phyloP scores from a whole-genome alignment of 1,140 invertebrate genomes.

The Lethrus apterus region DNA sequence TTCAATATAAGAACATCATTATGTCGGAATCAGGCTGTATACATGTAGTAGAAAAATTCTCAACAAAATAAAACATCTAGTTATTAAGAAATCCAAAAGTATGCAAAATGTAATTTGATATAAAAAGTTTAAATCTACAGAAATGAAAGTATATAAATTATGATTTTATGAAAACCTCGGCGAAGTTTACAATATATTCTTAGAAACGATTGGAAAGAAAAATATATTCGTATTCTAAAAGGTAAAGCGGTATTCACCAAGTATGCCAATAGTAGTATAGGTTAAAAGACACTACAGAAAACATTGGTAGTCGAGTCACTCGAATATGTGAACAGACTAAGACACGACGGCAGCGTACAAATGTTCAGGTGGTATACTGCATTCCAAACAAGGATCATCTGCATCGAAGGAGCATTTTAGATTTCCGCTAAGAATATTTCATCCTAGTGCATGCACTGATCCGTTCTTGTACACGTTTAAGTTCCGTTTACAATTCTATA shows the following conservation, averaged over 20 bases:
- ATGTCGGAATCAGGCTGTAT: too few relatives aligned
- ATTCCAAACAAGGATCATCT: slow-evolving; percentile 24
- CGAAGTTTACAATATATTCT: too few relatives aligned
- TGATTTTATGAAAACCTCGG: too few relatives aligned
- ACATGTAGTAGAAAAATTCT: too few relatives aligned
- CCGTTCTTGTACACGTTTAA: slow-evolving; percentile 2
- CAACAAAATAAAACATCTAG: too few relatives aligned
- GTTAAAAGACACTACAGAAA: slow-evolving; percentile 15
- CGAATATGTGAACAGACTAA: slow-evolving; percentile 16
- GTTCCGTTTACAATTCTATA: slow-evolving; percentile 7
- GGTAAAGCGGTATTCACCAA: slow-evolving; percentile 4
- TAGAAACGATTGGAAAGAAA: too few relatives aligned
- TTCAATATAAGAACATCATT: too few relatives aligned
- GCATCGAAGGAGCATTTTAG: slow-evolving; percentile 14
- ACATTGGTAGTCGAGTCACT: slow-evolving; percentile 23
- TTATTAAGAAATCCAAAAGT: too few relatives aligned
- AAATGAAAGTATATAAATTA: too few relatives aligned
- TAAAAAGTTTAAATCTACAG: too few relatives aligned
- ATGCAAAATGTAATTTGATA: too few relatives aligned
- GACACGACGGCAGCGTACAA: slow-evolving; percentile 16
- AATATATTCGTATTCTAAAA: slow-evolving; percentile 7
- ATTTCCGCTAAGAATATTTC: slow-evolving; percentile 2
- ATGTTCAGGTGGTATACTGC: slow-evolving; percentile 25
- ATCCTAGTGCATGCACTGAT: slow-evolving; percentile 1
- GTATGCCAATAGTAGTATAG: slow-evolving; percentile 14